Conservation (phyloP, 2,797 vertebrate genomes). For the Thamnophis elegans region DNA sequence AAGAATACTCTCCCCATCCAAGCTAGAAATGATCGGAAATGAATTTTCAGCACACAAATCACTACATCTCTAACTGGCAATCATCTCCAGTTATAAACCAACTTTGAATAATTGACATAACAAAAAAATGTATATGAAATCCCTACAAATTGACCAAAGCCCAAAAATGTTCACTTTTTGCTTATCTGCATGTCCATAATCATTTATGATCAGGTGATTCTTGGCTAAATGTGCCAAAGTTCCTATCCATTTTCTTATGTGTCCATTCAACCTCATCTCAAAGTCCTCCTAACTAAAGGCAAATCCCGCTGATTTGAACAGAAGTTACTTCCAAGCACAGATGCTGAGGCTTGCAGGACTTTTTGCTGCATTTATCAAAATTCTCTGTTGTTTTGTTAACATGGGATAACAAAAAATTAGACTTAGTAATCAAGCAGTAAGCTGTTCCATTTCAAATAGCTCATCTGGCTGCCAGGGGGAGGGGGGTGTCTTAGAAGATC, state of each 20-base stretch:
- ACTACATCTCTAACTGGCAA: neutral
- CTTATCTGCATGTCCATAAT: neutral
- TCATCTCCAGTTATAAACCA: neutral
- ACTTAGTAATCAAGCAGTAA: neutral
- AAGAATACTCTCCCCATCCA: neutral
- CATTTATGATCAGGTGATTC: neutral
- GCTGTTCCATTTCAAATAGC: neutral
- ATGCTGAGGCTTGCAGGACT: neutral
- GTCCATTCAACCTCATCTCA: neutral
- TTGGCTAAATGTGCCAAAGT: neutral
- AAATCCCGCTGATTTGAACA: neutral
- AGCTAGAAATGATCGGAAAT: neutral
- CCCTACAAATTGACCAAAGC: neutral
- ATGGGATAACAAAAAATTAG: neutral
- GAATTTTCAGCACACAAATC: neutral
- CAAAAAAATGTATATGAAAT: neutral
- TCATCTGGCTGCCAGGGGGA: neutral
- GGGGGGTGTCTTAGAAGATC: neutral
- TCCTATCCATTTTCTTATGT: neutral
- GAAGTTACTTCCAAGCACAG: neutral
- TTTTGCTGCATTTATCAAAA: neutral
- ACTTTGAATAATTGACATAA: neutral
- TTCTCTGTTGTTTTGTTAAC: neutral
- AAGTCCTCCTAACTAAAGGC: neutral
- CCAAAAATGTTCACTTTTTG: neutral